Percentiles rank a stretch among this genome's conserved stretches.
Conservation (phyloP, 2,113 vertebrate species). For the Serilophus lunatus region DNA sequence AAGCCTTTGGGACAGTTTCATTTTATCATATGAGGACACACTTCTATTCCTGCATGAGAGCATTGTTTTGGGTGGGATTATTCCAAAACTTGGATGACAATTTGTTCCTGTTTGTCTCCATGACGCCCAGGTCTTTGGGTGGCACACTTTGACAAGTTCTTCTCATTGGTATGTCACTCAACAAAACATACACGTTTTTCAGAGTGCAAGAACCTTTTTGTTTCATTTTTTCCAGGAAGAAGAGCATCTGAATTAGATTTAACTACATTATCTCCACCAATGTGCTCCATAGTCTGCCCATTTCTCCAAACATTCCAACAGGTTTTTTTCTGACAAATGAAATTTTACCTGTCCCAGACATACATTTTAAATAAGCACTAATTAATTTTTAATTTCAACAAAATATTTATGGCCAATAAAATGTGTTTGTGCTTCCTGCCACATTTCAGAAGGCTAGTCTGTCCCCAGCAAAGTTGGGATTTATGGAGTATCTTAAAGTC, state of each 20-base stretch:
- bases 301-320: background rate
- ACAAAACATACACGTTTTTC: background rate
- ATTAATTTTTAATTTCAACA: background rate
- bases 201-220: background rate
- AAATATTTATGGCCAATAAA: background rate
- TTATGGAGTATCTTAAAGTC: background rate
- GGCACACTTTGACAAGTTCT: background rate
- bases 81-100: background rate
- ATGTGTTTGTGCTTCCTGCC: background rate
- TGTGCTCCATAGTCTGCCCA: fast-evolving
- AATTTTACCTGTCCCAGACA: background rate
- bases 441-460: background rate
- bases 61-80: background rate
- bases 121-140: background rate
- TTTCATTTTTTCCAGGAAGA: background rate
- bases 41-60: background rate
- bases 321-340: background rate
- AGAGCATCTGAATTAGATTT: background rate
- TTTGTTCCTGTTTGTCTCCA: background rate
- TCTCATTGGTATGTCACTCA: background rate
- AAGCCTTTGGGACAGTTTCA: background rate
- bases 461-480: background rate
- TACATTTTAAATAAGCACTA: background rate
- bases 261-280: background rate
- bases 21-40: background rate